phyloP scores from a whole-genome alignment of 2,113 vertebrate genomes.

The Thalassoma bifasciatum region DNA sequence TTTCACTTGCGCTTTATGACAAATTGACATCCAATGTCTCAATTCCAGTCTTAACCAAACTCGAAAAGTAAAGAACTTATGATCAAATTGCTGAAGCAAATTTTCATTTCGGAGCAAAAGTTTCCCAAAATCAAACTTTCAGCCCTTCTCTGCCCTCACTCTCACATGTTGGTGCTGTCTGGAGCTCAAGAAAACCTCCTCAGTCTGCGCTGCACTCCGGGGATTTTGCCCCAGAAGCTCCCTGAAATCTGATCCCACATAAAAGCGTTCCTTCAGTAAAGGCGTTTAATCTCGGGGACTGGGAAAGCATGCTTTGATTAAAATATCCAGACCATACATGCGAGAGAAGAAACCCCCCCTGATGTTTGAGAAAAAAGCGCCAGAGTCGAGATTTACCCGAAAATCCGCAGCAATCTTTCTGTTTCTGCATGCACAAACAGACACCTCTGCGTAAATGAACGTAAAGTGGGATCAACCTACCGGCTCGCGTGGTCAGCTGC shows the following conservation, averaged over 20 bases:
- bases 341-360: not conserved
- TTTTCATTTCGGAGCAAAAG: not conserved
- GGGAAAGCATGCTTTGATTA: not conserved
- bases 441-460: not conserved
- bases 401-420: not conserved
- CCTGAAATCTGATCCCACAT: slow-evolving; percentile 21
- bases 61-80: not conserved
- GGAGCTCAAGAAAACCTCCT: not conserved
- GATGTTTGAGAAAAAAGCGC: not conserved
- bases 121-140: slow-evolving; percentile 32
- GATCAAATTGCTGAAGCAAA: not conserved
- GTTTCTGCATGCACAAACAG: not conserved
- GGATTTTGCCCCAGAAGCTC: not conserved
- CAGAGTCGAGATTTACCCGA: not conserved
- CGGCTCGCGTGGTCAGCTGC: slow-evolving; percentile 18
- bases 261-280: slow-evolving; percentile 23
- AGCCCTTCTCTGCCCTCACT: not conserved
- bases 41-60: not conserved
- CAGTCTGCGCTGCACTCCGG: not conserved
- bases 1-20: not conserved
- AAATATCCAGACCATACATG: not conserved
- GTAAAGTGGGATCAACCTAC: slow-evolving; percentile 43
- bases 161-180: not conserved
- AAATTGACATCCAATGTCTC: too few species aligned
- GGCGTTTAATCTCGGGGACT: not conserved